Base-by-base conservation (phyloP, 2,113 vertebrate species). In the Callopanchax toddi region DNA sequence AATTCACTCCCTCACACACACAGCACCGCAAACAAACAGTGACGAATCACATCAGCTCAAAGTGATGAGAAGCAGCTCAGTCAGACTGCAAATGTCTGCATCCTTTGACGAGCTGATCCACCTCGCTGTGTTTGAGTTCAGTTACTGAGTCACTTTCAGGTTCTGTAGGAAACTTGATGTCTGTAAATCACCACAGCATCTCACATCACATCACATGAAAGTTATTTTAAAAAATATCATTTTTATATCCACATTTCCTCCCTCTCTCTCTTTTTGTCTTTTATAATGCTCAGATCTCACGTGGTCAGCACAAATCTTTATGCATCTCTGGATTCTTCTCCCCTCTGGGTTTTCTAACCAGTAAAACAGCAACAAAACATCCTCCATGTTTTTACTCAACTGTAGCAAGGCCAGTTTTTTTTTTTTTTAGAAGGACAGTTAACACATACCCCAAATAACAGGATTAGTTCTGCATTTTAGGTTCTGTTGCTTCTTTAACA, bases 251-350 rank as follows among this genome's bases (percentile, higher is more conserved):
- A 29, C 1, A 0, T 32, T 32, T 32, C 15, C 44, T 54, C 11
- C 48, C 17, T 67, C 7, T 50, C 26, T 25, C 20, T 63, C 7
- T 21, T 22, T 3, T 23, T 21, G 6, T 16, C 15, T 36, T 20
- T 34, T 54, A 23, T 8, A 18, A 94, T 90, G 73, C 50, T 21
- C 95, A 91, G 91, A 93, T 94, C 76, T 87, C 65, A 67, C 81
- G 65, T 25, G 93, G 92, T 56, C 90, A 86, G 34, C 91, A 92
- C 7, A 93, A 89, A 71, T 94, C 91, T 32, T 32, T 3, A 4
- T 26, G 29, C 1, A 32, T 32, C 29, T 32, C 29, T 32, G 29
- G 6, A 32, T 32, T 32, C 5, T 6, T 32, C 5, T 9, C 10
- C 29, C 29, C 10, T 32, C 29, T 1, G 29, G 29, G 29, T 32